A percentile compares a stretch with the other conserved stretches of the same genome.
Conservation (phyloP, 1,140 invertebrate genomes). For the Cyclina sinensis region DNA sequence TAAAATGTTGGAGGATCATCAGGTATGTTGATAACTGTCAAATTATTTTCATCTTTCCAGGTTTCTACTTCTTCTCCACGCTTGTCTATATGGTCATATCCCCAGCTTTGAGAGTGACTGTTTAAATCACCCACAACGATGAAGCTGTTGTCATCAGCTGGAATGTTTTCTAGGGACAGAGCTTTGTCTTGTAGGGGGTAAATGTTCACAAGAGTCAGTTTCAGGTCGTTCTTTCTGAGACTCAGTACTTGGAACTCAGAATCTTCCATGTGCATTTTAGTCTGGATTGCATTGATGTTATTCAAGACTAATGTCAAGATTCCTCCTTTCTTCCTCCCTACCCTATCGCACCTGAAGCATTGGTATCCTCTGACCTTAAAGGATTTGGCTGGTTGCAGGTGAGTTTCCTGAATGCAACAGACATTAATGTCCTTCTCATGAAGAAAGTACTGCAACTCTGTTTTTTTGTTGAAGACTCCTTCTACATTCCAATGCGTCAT, state of each 20-base stretch:
- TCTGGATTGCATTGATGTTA: conserved; percentile 22
- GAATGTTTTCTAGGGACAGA: conserved; percentile 24
- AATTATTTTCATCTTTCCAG: conserved; percentile 59
- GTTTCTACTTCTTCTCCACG: conserved; percentile 64
- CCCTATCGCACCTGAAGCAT: conserved; percentile 36
- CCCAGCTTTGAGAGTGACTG: conserved; percentile 73
- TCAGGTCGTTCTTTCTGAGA: neutral
- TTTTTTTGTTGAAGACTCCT: conserved; percentile 59
- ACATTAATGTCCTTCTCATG: conserved; percentile 57
- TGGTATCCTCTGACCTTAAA: conserved; percentile 60
- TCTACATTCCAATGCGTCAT: conserved; percentile 68
- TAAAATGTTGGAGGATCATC: conserved; percentile 43
- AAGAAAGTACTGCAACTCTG: conserved; percentile 47
- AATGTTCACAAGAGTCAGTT: conserved; percentile 40
- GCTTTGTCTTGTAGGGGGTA: conserved; percentile 51
- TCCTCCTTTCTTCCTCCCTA: conserved; percentile 61
- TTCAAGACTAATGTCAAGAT: conserved; percentile 44
- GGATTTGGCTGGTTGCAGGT: conserved; percentile 31
- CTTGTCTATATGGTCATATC: conserved; percentile 63
- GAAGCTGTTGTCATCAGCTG: conserved; percentile 29
- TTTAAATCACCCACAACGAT: conserved; percentile 67
- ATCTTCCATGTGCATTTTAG: conserved; percentile 37
- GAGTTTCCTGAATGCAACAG: conserved; percentile 61
- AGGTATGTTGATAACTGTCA: conserved; percentile 20
- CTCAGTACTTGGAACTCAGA: conserved; percentile 32